Evolutionary conservation across 1,140 invertebrate genomes (phyloP).

Genomic region (Penaeus japonicus): DNA sequence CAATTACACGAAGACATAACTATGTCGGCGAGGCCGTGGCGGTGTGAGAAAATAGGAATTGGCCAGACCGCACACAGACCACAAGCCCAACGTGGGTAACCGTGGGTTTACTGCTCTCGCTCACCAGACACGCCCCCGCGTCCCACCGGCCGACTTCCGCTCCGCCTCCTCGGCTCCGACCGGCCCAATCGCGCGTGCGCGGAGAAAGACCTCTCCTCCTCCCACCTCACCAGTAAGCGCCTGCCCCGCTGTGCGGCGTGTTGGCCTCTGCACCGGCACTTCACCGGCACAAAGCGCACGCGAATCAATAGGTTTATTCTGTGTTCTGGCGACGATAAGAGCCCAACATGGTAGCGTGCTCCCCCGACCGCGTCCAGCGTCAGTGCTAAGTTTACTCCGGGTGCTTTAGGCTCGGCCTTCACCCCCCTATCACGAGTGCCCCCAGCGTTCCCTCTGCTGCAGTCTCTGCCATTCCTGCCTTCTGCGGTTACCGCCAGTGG

Average conservation of each 20-base stretch:
- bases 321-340: conserved; percentile 15
- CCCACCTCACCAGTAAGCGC: conserved; percentile 35
- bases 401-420: conserved; percentile 39
- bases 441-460: conserved; percentile 29
- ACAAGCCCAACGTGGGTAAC: neutral
- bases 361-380: conserved; percentile 24
- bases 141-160: conserved; percentile 33
- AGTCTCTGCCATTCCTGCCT: conserved; percentile 40
- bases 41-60: conserved; percentile 41
- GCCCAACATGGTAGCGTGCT: conserved; percentile 35
- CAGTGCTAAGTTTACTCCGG: conserved; percentile 33
- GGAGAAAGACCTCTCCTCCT: conserved; percentile 1
- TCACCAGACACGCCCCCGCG: conserved; percentile 15
- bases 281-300: conserved; percentile 39
- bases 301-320: conserved; percentile 9
- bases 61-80: neutral
- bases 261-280: conserved; percentile 45
- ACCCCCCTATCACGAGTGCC: conserved; percentile 38
- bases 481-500: neutral
- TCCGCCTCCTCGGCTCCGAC: conserved; percentile 16
- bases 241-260: conserved; percentile 46
- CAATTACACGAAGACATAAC: too few relatives aligned
- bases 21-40: too few relatives aligned
- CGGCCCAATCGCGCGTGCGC: conserved; percentile 13
- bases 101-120: neutral